Evolutionary conservation across 2,113 vertebrate species (phyloP).

Genomic region (Butorides virescens): DNA sequence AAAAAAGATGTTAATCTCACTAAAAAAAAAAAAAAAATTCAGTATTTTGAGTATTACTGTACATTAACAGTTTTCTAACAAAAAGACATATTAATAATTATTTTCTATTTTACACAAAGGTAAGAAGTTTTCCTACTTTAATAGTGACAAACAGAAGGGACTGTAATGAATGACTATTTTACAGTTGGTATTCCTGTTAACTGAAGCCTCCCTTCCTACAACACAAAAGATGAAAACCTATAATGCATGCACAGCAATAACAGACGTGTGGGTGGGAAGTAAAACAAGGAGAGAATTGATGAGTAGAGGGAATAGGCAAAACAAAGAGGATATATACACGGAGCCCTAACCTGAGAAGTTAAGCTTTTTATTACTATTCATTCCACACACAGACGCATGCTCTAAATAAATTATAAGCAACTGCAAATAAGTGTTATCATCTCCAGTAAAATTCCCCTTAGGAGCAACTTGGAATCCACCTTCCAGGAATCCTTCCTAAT

Average conservation of each 20-base stretch:
- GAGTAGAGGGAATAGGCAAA: not conserved
- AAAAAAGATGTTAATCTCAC: slow-evolving; percentile 18
- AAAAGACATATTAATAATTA: not conserved
- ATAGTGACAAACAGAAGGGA: not conserved
- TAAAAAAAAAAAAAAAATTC: not conserved
- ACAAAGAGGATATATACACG: not conserved
- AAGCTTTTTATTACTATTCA: not conserved
- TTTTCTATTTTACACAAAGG: not conserved
- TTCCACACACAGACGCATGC: not conserved
- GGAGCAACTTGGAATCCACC: not conserved
- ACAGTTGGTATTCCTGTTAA: not conserved
- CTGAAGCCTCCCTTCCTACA: not conserved
- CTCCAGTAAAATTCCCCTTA: not conserved
- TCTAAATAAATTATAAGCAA: not conserved
- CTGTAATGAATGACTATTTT: not conserved
- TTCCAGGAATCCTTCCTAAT: not conserved
- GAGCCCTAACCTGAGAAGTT: not conserved
- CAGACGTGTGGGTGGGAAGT: not conserved
- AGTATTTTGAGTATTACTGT: not conserved
- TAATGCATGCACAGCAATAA: not conserved
- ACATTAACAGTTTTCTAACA: not conserved
- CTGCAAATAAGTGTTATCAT: not conserved
- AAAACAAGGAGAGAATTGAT: not conserved
- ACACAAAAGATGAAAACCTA: not conserved
- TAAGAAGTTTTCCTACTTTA: not conserved